Evolutionary conservation across 1,140 invertebrate species (phyloP).

Genomic region (Drosophila prosaltans): DNA sequence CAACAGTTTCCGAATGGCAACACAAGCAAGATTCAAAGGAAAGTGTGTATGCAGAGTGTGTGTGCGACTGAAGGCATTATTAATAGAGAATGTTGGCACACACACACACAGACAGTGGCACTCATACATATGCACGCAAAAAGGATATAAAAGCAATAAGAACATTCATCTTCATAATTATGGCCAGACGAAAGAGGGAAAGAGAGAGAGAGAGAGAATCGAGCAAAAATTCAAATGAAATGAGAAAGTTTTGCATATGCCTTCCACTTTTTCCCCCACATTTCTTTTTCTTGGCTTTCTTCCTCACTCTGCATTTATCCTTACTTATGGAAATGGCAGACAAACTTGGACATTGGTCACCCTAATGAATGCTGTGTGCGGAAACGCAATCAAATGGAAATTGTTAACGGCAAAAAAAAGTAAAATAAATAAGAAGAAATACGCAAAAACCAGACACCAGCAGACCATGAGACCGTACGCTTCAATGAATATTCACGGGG

Average conservation of each 20-base stretch:
- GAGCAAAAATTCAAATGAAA: too few relatives aligned
- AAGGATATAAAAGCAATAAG: conserved; percentile 78
- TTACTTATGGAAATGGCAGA: conserved; percentile 74
- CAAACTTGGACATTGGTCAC: conserved; percentile 66
- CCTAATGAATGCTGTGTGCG: conserved; percentile 61
- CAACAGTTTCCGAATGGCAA: too few relatives aligned
- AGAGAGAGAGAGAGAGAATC: too few relatives aligned
- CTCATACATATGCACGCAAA: conserved; percentile 39
- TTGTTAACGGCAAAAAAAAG: conserved; percentile 66
- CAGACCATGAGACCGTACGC: conserved; percentile 35
- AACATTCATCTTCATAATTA: conserved; percentile 80
- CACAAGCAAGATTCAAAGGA: too few relatives aligned
- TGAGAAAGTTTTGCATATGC: too few relatives aligned
- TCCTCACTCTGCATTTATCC: not conserved
- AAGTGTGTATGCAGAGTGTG: too few relatives aligned
- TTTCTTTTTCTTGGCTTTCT: too few relatives aligned
- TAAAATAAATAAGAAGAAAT: not conserved
- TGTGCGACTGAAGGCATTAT: conserved; percentile 79
- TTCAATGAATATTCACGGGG: conserved; percentile 42
- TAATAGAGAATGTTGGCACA: conserved; percentile 75
- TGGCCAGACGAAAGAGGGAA: conserved; percentile 15
- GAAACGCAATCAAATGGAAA: conserved; percentile 79
- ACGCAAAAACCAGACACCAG: not conserved
- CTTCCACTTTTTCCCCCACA: too few relatives aligned
- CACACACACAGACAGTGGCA: conserved; percentile 7